Conservation (phyloP, 2,888 invertebrate genomes). For the Pseudanteris insignis region DNA sequence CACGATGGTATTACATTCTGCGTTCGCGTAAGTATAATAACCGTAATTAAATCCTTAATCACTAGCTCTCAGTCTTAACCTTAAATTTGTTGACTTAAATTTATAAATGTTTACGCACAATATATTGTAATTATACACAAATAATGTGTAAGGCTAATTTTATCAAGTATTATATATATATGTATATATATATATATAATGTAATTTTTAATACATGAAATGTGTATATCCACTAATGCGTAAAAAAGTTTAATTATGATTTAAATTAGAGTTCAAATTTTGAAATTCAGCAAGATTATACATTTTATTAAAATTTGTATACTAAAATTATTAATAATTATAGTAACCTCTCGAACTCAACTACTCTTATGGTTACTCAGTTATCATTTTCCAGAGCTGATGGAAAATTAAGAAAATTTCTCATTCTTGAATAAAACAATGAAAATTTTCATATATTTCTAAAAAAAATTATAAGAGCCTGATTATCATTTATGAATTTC, state of each 20-base stretch:
- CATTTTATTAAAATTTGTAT: too few species aligned
- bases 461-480: too few species aligned
- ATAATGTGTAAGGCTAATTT: too few species aligned
- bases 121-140: too few species aligned
- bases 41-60: slow-evolving; percentile 38
- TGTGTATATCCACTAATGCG: too few species aligned
- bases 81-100: slow-evolving; percentile 36
- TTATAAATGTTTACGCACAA: slow-evolving; percentile 22
- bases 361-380: slow-evolving; percentile 12
- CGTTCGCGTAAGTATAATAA: slow-evolving; percentile 36
- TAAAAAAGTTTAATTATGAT: too few species aligned
- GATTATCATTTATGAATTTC: too few species aligned
- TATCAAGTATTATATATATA: not conserved
- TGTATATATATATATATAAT: slow-evolving; percentile 1
- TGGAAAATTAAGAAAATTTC: not conserved
- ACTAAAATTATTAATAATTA: slow-evolving; percentile 4
- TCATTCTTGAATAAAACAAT: not conserved
- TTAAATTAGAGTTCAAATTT: too few species aligned
- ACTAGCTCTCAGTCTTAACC: slow-evolving; percentile 40
- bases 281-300: too few species aligned
- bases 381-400: slow-evolving; percentile 16
- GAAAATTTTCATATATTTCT: too few species aligned
- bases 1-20: slow-evolving; percentile 36
- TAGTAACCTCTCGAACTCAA: slow-evolving; percentile 25
- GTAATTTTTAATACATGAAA: too few species aligned